Evolutionary conservation across 2,113 vertebrate species (phyloP).

Genomic region (Lepidothrix coronata): DNA sequence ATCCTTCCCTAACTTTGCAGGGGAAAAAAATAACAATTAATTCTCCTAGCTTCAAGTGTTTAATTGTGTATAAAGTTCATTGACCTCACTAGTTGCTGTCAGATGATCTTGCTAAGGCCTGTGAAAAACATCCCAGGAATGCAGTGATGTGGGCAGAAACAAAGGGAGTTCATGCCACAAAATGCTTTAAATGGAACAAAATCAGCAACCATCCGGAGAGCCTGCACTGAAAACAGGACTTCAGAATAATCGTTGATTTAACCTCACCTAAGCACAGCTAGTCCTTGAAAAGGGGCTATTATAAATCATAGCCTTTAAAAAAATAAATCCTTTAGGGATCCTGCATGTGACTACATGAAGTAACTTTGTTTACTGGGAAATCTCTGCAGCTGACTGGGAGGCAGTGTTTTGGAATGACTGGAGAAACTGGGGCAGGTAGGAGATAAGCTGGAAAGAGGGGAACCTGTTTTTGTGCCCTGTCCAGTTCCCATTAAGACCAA

Average conservation of each 20-base stretch:
- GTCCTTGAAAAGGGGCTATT: slow-evolving; percentile 54
- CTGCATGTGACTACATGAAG: slow-evolving; percentile 51
- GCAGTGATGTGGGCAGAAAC: slow-evolving; percentile 93
- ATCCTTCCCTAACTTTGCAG: slow-evolving; percentile 50
- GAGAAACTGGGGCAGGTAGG: not conserved
- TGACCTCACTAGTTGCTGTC: slow-evolving; percentile 88
- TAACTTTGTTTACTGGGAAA: slow-evolving; percentile 48
- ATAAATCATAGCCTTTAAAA: slow-evolving; percentile 55
- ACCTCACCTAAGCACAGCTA: slow-evolving; percentile 66
- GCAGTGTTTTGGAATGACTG: slow-evolving; percentile 18
- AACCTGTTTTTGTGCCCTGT: slow-evolving; percentile 10
- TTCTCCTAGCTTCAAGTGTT: slow-evolving; percentile 69
- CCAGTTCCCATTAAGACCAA: not conserved
- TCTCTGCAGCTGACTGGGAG: slow-evolving; percentile 50
- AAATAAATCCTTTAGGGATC: slow-evolving; percentile 42
- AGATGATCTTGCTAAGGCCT: slow-evolving; percentile 91
- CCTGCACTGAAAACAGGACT: slow-evolving; percentile 66
- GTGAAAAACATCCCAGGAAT: slow-evolving; percentile 93
- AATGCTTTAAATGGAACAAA: slow-evolving; percentile 81
- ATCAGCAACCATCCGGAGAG: slow-evolving; percentile 81
- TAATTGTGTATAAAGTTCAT: slow-evolving; percentile 87
- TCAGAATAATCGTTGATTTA: slow-evolving; percentile 44
- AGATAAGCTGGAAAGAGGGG: slow-evolving; percentile 13
- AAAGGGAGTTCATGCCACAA: slow-evolving; percentile 83
- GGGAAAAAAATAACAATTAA: slow-evolving; percentile 60